phyloP scores from a whole-genome alignment of 2,113 vertebrate genomes.

The Microtus pennsylvanicus region DNA sequence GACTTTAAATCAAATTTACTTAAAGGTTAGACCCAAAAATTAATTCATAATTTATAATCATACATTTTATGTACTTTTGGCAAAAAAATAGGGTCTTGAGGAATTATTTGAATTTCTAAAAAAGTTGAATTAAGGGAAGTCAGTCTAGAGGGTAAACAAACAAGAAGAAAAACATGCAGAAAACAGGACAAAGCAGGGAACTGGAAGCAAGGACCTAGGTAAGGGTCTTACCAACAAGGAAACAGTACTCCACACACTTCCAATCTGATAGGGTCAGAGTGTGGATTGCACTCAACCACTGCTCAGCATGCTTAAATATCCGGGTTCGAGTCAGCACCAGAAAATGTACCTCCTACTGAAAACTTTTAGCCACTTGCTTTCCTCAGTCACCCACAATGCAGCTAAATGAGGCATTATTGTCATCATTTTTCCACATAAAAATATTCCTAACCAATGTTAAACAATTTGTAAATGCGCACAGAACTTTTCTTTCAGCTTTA shows the following conservation, averaged over 20 bases:
- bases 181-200: not conserved
- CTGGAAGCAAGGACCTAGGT: not conserved
- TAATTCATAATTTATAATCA: not conserved
- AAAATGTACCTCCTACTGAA: not conserved
- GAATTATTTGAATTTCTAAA: not conserved
- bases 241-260: not conserved
- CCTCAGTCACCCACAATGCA: not conserved
- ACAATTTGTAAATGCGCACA: too few species aligned
- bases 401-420: not conserved
- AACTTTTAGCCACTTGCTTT: not conserved
- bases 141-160: not conserved
- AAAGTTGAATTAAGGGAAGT: slow-evolving; percentile 39
- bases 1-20: slow-evolving; percentile 35
- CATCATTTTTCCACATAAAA: too few species aligned
- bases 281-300: not conserved
- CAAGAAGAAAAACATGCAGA: not conserved
- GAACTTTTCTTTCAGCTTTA: too few species aligned
- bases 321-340: not conserved
- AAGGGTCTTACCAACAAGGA: not conserved
- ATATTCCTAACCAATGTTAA: too few species aligned
- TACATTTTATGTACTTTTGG: not conserved
- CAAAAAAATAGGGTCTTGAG: not conserved
- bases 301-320: not conserved
- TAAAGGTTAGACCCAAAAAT: slow-evolving; percentile 14
- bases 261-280: not conserved